These are phyloP conservation scores for Lepidurus couesii DNA, from an alignment of 1,140 invertebrate genomes.

Conservation along the genomic window DNA sequence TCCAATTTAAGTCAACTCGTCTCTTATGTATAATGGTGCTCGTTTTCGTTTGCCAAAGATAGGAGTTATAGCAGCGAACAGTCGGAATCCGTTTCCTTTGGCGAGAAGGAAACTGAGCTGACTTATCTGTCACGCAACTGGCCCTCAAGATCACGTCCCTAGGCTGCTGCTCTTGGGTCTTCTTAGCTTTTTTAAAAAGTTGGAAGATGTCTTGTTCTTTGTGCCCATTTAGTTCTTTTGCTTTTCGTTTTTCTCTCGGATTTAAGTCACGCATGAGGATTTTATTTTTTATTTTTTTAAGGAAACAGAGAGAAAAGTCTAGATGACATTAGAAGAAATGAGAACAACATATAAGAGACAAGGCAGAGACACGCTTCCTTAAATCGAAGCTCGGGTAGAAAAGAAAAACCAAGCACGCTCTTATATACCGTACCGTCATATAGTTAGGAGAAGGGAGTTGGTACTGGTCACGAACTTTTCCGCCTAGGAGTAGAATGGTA, in stretches of 20 bases:
- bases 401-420: neutral
- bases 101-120: neutral
- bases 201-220: neutral
- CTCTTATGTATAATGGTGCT: conserved; percentile 4
- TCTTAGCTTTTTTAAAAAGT: neutral
- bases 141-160: conserved; percentile 15
- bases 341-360: neutral
- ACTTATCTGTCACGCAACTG: conserved; percentile 1
- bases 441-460: neutral
- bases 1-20: neutral
- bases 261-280: neutral
- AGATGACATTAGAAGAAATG: conserved; percentile 6
- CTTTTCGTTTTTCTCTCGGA: neutral
- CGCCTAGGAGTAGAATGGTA: neutral
- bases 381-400: neutral
- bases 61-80: neutral
- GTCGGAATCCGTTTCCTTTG: neutral
- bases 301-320: neutral
- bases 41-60: neutral
- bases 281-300: neutral
- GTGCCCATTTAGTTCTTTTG: neutral
- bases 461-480: neutral
- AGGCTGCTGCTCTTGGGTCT: neutral
- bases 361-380: conserved; percentile 8
- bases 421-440: neutral